Base-by-base conservation (phyloP, 2,797 vertebrate species). In the Aulostomus chinensis region DNA sequence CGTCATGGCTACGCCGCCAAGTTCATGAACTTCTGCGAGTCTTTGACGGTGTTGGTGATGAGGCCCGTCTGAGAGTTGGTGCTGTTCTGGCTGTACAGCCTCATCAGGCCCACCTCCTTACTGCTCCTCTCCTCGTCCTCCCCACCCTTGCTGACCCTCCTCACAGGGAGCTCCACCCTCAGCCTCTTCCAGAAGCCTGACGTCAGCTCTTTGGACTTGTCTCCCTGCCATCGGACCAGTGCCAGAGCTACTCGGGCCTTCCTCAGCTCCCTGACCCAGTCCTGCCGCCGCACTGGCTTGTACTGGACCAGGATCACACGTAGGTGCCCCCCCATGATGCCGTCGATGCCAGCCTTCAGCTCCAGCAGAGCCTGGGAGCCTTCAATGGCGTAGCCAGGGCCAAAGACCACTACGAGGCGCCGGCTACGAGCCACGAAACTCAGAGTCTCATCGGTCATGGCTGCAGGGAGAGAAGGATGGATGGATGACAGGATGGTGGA, bases 391-490 rank as follows among this genome's bases (percentile, higher is more conserved):
- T 97, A 97, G 77, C 91, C 92, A 1, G 94, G 94, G 60, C 97
- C 95, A 68, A 98, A 76, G 9, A 99, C 92, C 81, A 98, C 95
- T 85, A 98, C 88, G 65, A 98, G 92, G 65, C 93, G 91, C 59
- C 93, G 92, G 76, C 97, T 98, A 77, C 93, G 94, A 75, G 94
- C 91, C 87, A 99, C 94, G 65, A 95, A 99, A 73, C 88, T 91
- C 91, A 99, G 90, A 29, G 95, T 99, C 87, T 99, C 96, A 1
- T 98, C 97, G 60, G 95, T 97, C 85, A 99, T 93, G 88, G 95
- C 97, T 99, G 92, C 48, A 79, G 84, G 83, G 35, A 34, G 51
- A 78, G 28, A n/a, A n/a, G n/a, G 12, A 17, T 2, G 36, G 36
- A 4, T 11, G 3, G 10, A 34, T 9, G 25, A n/a, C 1, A 15